Evolutionary conservation across 1,140 invertebrate species (phyloP).

Genomic region (Leptinotarsa lineolata): DNA sequence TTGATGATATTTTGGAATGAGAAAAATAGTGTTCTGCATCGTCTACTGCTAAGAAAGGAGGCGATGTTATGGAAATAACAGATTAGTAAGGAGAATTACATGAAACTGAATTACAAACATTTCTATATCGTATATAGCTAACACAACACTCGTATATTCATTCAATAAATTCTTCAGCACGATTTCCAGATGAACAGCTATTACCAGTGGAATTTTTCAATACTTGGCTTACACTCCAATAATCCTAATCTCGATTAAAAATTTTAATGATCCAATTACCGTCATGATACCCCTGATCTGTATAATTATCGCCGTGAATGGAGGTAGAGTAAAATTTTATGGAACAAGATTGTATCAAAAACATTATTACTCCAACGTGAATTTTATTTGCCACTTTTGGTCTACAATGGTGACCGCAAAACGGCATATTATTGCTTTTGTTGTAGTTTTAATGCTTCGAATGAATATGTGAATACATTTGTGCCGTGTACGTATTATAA

Average conservation of each 20-base stretch:
- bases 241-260: neutral
- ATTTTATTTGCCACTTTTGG: neutral
- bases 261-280: neutral
- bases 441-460: neutral
- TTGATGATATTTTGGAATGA: no score
- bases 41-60: no score
- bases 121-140: no score
- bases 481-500: no score
- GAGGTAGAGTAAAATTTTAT: slow-evolving; percentile 6
- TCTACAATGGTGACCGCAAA: neutral
- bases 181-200: neutral
- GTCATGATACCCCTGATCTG: neutral
- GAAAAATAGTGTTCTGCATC: no score
- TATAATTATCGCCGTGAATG: neutral
- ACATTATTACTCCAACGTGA: neutral
- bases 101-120: no score
- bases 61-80: no score
- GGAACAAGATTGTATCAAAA: neutral
- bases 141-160: neutral
- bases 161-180: neutral
- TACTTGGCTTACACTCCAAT: neutral
- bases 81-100: no score
- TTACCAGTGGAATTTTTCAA: neutral
- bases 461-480: no score
- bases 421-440: neutral